Evolutionary conservation across 1,140 invertebrate genomes (phyloP).

Genomic region (Gerris buenoi): DNA sequence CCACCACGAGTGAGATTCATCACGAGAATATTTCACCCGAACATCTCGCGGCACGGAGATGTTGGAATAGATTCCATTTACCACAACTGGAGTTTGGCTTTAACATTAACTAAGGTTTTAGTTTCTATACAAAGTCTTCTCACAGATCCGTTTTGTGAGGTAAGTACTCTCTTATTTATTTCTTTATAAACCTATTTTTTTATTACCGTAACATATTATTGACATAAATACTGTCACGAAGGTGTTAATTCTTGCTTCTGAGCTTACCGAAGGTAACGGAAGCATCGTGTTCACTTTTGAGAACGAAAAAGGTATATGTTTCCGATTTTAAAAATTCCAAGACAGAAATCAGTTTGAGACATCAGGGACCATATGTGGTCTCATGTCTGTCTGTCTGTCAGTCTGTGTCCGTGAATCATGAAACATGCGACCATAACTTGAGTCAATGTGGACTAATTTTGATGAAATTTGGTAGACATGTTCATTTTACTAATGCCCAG

Average conservation of each 20-base stretch:
- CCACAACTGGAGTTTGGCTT: conserved; percentile 85
- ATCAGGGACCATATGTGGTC: no score
- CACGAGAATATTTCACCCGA: conserved; percentile 85
- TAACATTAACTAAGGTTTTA: conserved; percentile 80
- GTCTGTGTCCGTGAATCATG: no score
- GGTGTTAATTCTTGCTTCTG: no score
- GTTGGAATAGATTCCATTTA: conserved; percentile 89
- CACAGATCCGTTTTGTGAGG: conserved; percentile 78
- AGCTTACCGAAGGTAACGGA: no score
- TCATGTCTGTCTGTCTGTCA: neutral
- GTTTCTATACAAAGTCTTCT: conserved; percentile 81
- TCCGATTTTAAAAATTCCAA: no score
- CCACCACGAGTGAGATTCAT: conserved; percentile 78
- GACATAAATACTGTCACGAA: neutral
- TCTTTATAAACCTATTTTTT: neutral
- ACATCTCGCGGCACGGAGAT: conserved; percentile 88
- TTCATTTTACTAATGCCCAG: no score
- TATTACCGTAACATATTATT: neutral
- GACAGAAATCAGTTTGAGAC: no score
- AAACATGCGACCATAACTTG: no score
- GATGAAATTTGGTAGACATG: no score
- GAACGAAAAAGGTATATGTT: no score
- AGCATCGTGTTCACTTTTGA: no score
- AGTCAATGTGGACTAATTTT: no score
- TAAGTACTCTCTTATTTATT: conserved; percentile 22